Conservation (phyloP, 2,113 vertebrate species). For the Triplophysa tibetana region DNA sequence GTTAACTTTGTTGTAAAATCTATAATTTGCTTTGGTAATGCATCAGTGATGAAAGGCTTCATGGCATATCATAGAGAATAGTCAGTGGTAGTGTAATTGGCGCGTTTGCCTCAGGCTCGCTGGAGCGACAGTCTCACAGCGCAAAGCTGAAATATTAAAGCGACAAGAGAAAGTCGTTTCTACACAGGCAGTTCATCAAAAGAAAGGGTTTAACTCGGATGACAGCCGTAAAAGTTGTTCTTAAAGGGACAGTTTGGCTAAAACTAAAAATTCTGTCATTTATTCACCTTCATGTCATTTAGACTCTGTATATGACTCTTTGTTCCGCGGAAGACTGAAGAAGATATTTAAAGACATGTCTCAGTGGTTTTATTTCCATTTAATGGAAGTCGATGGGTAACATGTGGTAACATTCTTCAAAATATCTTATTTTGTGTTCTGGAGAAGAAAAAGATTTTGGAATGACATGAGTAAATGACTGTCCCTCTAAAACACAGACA, state of each 20-base stretch:
- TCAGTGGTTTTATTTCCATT: too few species aligned
- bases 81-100: constrained; percentile 64
- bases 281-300: not conserved
- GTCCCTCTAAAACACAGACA: too few species aligned
- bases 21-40: constrained; percentile 50
- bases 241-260: not conserved
- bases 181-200: constrained; percentile 37
- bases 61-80: constrained; percentile 56
- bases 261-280: too few species aligned
- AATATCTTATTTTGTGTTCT: too few species aligned
- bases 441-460: too few species aligned
- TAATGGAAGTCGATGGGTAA: too few species aligned
- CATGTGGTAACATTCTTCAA: too few species aligned
- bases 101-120: constrained; percentile 55
- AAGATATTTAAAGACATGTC: too few species aligned
- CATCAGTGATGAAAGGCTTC: constrained; percentile 56
- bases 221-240: not conserved
- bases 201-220: constrained; percentile 18
- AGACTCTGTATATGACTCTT: not conserved
- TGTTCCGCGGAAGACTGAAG: too few species aligned
- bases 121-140: constrained; percentile 59
- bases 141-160: constrained; percentile 50
- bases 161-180: constrained; percentile 54
- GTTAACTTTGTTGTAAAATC: constrained; percentile 58
- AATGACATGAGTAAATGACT: too few species aligned